Percentiles rank a stretch among this genome's conserved stretches.
phyloP scores from a whole-genome alignment of 2,888 invertebrate genomes.

The Pterostichus niger region DNA sequence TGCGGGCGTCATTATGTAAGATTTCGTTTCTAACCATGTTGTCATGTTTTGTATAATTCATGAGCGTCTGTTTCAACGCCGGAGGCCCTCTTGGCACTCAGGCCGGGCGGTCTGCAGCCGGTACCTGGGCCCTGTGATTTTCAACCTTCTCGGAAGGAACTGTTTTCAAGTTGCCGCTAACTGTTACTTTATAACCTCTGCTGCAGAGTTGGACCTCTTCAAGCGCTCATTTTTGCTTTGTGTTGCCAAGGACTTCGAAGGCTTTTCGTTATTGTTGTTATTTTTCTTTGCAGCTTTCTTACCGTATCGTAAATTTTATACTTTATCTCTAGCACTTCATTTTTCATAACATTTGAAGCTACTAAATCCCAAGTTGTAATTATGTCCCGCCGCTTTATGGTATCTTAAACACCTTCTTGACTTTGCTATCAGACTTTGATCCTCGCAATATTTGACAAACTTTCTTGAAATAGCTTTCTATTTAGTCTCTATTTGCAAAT shows the following conservation, averaged over 20 bases:
- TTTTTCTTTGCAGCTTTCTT: slow-evolving; percentile 26
- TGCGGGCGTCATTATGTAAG: background rate
- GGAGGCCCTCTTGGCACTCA: slow-evolving; percentile 49
- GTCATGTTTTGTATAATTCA: slow-evolving; percentile 46
- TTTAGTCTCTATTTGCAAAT: background rate
- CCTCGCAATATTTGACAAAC: slow-evolving; percentile 42
- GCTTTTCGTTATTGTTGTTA: slow-evolving; percentile 33
- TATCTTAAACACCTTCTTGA: slow-evolving; percentile 19
- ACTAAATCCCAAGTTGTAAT: slow-evolving; percentile 43
- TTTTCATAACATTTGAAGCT: slow-evolving; percentile 31
- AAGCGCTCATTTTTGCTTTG: slow-evolving; percentile 44
- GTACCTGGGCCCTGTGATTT: slow-evolving; percentile 55
- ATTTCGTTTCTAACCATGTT: background rate
- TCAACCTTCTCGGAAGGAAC: slow-evolving; percentile 59
- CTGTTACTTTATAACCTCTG: slow-evolving; percentile 50
- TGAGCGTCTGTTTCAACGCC: slow-evolving; percentile 38
- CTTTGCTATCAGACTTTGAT: slow-evolving; percentile 7
- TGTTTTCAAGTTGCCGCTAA: slow-evolving; percentile 55
- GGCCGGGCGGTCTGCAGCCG: slow-evolving; percentile 1
- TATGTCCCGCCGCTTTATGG: slow-evolving; percentile 24
- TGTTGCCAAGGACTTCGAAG: slow-evolving; percentile 30
- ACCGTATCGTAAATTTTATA: slow-evolving; percentile 45
- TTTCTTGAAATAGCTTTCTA: slow-evolving; percentile 5
- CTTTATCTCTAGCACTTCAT: slow-evolving; percentile 40
- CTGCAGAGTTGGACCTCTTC: slow-evolving; percentile 19